Evolutionary conservation across 2,113 vertebrate species (phyloP).

Genomic region (Columba livia): DNA sequence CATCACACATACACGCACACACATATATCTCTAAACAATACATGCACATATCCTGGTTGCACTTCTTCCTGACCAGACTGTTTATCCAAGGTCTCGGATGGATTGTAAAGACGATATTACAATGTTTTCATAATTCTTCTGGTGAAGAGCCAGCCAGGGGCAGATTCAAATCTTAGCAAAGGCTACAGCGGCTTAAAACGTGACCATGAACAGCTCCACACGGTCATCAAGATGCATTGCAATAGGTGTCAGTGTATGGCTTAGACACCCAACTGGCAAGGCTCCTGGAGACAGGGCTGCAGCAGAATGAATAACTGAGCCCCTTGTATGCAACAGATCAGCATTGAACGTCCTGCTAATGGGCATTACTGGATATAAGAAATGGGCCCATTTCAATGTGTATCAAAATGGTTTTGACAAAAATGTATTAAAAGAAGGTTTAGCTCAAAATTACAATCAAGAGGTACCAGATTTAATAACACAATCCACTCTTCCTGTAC

Average conservation of each 20-base stretch:
- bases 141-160: neutral
- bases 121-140: neutral
- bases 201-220: neutral
- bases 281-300: neutral
- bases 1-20: fast-evolving
- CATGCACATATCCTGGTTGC: neutral
- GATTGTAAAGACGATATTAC: neutral
- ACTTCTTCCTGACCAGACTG: neutral
- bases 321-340: neutral
- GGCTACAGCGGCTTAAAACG: neutral
- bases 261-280: neutral
- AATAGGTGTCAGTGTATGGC: neutral
- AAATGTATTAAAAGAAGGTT: neutral
- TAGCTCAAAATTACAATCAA: neutral
- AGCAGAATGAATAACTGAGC: neutral
- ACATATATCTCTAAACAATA: neutral
- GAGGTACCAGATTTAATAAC: neutral
- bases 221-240: neutral
- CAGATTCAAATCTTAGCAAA: neutral
- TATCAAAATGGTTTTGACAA: neutral
- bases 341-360: neutral
- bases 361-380: neutral
- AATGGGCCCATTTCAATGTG: neutral
- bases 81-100: neutral
- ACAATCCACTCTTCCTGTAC: neutral